Evolutionary conservation across 2,797 vertebrate species (phyloP).

Genomic region (Limnodromus scolopaceus): DNA sequence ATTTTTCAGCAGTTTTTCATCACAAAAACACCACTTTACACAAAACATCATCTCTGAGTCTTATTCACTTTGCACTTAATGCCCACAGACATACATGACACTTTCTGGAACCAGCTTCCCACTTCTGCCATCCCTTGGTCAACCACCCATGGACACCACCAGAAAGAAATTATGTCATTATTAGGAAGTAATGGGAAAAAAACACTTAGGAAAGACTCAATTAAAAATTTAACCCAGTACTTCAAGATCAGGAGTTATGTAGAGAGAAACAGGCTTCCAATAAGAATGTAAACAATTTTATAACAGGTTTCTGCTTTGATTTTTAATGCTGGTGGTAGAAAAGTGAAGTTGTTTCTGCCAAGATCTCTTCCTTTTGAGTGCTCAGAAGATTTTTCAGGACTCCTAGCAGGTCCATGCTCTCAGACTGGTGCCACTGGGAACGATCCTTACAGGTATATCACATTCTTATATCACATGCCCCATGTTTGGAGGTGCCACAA

Average conservation of each 20-base stretch:
- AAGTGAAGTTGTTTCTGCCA: not conserved
- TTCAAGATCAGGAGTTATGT: not conserved
- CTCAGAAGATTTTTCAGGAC: not conserved
- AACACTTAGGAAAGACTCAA: not conserved
- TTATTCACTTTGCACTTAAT: not conserved
- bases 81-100: not conserved
- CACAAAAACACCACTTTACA: not conserved
- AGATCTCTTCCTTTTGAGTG: not conserved
- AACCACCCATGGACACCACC: not conserved
- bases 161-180: not conserved
- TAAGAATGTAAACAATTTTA: not conserved
- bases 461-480: not conserved
- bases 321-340: constrained; percentile 44
- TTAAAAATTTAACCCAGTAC: not conserved
- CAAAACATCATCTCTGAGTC: not conserved
- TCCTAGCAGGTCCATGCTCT: not conserved
- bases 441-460: not conserved
- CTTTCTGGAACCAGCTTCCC: not conserved
- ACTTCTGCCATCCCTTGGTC: not conserved
- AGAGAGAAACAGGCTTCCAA: not conserved
- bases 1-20: not conserved
- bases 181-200: not conserved
- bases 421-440: not conserved
- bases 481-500: not conserved
- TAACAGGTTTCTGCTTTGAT: not conserved